Evolutionary conservation across 2,888 invertebrate species (phyloP).

Genomic region (Eudasyphora cyanicolor): DNA sequence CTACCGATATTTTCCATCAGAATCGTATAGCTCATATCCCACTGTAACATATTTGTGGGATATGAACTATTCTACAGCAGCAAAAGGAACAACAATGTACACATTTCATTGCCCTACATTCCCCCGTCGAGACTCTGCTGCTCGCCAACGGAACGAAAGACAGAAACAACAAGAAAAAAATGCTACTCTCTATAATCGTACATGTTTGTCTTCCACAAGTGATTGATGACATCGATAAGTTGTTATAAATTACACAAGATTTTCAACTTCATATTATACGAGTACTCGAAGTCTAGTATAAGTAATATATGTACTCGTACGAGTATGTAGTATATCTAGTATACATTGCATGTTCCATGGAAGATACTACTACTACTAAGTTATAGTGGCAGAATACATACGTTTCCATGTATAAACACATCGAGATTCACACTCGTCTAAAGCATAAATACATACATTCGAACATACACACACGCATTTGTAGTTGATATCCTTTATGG

Average conservation of each 20-base stretch:
- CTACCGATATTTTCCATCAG: too few relatives aligned
- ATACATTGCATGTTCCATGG: constrained; percentile 7
- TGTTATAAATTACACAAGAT: constrained; percentile 73
- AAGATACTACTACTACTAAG: constrained; percentile 13
- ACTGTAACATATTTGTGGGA: neutral
- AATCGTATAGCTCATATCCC: too few relatives aligned
- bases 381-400: constrained; percentile 32
- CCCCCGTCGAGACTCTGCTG: neutral
- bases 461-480: too few relatives aligned
- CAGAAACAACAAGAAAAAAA: neutral
- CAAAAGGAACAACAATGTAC: neutral
- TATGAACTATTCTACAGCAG: neutral
- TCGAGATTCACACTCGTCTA: neutral
- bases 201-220: constrained; percentile 63
- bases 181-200: neutral
- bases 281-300: neutral
- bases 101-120: neutral
- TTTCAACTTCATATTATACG: constrained; percentile 57
- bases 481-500: neutral
- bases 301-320: constrained; percentile 50
- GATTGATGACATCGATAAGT: constrained; percentile 78
- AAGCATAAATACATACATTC: too few relatives aligned
- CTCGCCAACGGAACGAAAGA: neutral
- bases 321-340: constrained; percentile 20
- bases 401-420: neutral